These are phyloP conservation scores for Bombyx mandarina DNA, from an alignment of 1,140 invertebrate genomes.

Conservation along the genomic window DNA sequence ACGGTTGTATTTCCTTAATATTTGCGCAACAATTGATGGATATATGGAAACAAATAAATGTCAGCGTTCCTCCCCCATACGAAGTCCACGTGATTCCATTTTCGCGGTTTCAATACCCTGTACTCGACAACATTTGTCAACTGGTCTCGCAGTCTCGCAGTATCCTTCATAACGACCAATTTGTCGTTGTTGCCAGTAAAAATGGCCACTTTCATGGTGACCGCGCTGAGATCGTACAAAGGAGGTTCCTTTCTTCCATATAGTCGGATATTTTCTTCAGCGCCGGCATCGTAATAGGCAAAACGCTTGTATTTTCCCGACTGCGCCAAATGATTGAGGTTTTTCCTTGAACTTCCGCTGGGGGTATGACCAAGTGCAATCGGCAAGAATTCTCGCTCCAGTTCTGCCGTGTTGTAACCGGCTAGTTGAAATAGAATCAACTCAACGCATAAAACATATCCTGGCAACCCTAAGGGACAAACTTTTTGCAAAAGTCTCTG, in stretches of 20 bases:
- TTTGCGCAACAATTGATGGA: no score
- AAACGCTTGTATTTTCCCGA: constrained; percentile 51
- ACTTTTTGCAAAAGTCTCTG: not conserved
- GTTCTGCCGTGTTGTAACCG: constrained; percentile 8
- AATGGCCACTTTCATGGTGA: constrained; percentile 71
- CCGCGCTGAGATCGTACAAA: constrained; percentile 64
- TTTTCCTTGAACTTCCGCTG: constrained; percentile 72
- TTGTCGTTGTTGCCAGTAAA: constrained; percentile 74
- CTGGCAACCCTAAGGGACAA: no score
- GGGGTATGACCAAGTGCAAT: constrained; percentile 13
- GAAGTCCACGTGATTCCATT: constrained; percentile 62
- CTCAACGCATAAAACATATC: no score
- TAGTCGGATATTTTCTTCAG: constrained; percentile 46
- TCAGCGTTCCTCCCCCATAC: constrained; percentile 6
- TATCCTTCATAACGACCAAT: constrained; percentile 73
- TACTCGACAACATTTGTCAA: constrained; percentile 56
- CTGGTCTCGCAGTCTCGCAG: constrained; percentile 31
- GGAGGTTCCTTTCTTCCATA: constrained; percentile 68
- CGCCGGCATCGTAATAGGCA: constrained; percentile 63
- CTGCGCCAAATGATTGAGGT: constrained; percentile 74
- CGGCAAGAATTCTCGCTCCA: constrained; percentile 17
- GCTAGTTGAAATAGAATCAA: no score
- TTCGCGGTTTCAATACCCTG: constrained; percentile 30
- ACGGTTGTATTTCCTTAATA: no score
- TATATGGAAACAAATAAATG: not conserved